Base-by-base conservation (phyloP, 1,140 invertebrate species). In the Hesperophylax magnus region DNA sequence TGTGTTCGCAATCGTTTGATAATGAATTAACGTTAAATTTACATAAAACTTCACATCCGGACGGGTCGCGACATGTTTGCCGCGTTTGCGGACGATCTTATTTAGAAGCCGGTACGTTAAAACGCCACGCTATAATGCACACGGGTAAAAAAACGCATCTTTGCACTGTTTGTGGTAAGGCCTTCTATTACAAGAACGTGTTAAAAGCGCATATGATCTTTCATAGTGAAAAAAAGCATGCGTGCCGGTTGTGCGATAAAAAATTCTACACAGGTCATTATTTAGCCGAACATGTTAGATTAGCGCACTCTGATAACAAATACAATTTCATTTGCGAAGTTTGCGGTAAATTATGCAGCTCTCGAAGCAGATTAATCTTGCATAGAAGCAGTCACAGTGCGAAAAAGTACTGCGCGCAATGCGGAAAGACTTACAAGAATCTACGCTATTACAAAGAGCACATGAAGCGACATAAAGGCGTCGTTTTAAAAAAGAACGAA, bases 371-470 rank as follows among this genome's bases (percentile, higher is more conserved):
- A 18, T 67, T 84, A 6, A 20, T 24, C 2, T 78, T 82, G 22
- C 83, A 84, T 63, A 65, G 72, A 72, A 69, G 67, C 11, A 76
- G 80, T 14, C 83, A 84, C 58, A 80, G 52, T n/a, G 39, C 39
- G 1, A 76, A 53, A n/a, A 75, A 60, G 1, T 78, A n/a, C 2
- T 90, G 89, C 67, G 84, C 84, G 0, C 87, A 87, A 18, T 90
- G 89, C 54, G 88, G 88, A 0, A 90, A 90, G 81, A 72, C 78
- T 1, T 90, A 90, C 76, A 78, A 81, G 1, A 90, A 87, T 60
- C 86, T 88, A 0, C 86, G 88, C 18, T 89, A 86, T 78, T 83
- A 89, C 8, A 88, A 87, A 75, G 81, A 86, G 54, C 89, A 90
- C 81, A 80, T 90, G 18, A 85, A 85, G 31, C 88, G 0, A 87